Percentiles rank a stretch among this genome's conserved stretches.
Evolutionary conservation across 2,113 vertebrate species (phyloP).

Genomic region (Pelecanoides urinatrix): DNA sequence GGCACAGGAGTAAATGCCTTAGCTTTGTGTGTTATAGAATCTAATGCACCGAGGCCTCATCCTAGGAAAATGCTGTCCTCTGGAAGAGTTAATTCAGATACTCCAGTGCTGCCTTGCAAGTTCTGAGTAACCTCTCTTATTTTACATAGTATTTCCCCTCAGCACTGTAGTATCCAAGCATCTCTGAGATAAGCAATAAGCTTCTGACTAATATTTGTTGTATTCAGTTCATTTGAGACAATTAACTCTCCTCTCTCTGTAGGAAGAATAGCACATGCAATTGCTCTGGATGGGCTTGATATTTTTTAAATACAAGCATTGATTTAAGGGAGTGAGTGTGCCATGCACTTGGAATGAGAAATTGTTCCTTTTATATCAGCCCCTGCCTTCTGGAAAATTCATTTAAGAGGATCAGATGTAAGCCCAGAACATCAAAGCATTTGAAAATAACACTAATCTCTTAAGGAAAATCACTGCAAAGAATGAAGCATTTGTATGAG

Average conservation of each 20-base stretch:
- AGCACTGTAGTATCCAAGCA: not conserved
- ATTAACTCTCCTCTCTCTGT: not conserved
- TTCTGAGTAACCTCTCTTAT: not conserved
- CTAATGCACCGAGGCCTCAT: not conserved
- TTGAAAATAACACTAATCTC: not conserved
- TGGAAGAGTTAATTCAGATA: not conserved
- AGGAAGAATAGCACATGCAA: not conserved
- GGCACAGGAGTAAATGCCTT: not conserved
- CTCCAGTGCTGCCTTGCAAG: not conserved
- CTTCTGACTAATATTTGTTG: not conserved
- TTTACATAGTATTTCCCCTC: not conserved
- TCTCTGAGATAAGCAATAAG: not conserved
- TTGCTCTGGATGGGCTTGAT: not conserved
- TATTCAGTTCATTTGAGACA: not conserved
- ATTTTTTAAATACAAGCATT: not conserved
- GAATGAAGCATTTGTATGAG: not conserved
- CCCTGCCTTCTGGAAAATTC: not conserved
- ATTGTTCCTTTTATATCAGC: not conserved
- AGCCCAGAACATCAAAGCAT: not conserved
- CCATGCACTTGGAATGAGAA: not conserved
- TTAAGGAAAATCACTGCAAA: not conserved
- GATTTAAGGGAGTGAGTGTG: not conserved
- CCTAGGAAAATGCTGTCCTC: not conserved
- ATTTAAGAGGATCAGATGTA: not conserved
- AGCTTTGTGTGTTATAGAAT: not conserved